phyloP scores from a whole-genome alignment of 2,797 vertebrate species.

The Valencia hispanica region DNA sequence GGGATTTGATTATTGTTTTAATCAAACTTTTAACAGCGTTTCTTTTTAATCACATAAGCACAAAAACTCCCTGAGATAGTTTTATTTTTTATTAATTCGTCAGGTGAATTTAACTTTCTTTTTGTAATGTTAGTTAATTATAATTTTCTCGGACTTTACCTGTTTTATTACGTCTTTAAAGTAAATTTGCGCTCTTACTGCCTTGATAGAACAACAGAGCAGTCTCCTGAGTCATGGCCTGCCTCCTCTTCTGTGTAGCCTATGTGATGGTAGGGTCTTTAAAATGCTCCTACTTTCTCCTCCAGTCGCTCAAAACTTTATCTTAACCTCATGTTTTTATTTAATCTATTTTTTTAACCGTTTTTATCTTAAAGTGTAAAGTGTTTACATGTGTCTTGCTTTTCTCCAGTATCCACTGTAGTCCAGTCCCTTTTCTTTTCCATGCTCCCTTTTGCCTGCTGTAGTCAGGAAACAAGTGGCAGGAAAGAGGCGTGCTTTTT shows the following conservation, averaged over 20 bases:
- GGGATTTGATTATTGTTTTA: too few species aligned
- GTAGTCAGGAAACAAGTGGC: slow-evolving; percentile 74
- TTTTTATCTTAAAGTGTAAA: neutral
- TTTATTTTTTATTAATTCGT: neutral
- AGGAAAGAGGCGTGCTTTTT: slow-evolving; percentile 69
- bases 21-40: slow-evolving; percentile 21
- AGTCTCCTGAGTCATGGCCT: neutral
- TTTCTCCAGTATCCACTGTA: slow-evolving; percentile 23
- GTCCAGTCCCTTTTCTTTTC: slow-evolving; percentile 64
- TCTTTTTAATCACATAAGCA: neutral
- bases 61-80: neutral
- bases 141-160: neutral
- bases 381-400: slow-evolving; percentile 36
- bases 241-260: neutral
- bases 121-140: too few species aligned
- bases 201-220: neutral
- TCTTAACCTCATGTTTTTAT: neutral
- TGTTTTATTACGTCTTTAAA: neutral
- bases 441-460: slow-evolving; percentile 60
- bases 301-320: neutral
- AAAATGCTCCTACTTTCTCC: neutral
- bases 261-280: too few species aligned
- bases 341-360: accelerated
- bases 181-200: neutral
- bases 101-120: neutral